Evolutionary conservation across 2,888 invertebrate genomes (phyloP), one percentile per base, ranked within the genome.

Genomic region (Encarsia formosa): DNA sequence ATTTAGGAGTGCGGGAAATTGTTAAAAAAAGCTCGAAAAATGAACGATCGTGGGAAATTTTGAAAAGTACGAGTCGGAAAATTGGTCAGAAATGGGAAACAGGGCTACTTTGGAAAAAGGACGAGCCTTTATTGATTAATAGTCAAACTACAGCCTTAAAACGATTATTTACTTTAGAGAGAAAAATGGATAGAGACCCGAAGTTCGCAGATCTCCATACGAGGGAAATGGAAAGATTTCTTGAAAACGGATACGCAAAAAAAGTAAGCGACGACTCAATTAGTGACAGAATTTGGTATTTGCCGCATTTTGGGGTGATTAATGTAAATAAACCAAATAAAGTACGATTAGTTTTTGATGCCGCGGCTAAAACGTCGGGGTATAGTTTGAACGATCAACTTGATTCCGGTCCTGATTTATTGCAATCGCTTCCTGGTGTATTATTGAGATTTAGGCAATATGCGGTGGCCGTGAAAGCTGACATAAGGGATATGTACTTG

Each of bases 261-360:
- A 18, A 4, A 20, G 16, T 18, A 13, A 6, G 9, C 13, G 19
- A 38, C 8, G 16, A 18, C 2, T 3, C 19, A 11, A n/a, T n/a
- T n/a, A 4, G 22, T 19, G 15, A 11, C 15, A 5, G 22, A 24
- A 13, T 15, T 19, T 49, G 41, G 35, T 49, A 26, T 11, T 22
- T 49, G 2, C 42, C 41, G 2, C 37, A 41, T 35, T 49, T 41
- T 22, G 41, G 49, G 1, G 40, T 13, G 4, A 23, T 4, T n/a
- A 34, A 42, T 11, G 15, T 26, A 6, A 23, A 41, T 16, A 49
- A 49, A 32, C 32, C 22, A 2, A 13, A 13, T 5, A 41, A 34
- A 13, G 42, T 49, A 6, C 15, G 42, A 6, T n/a, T 37, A 2
- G n/a, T 42, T 0, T 49, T 49, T 26, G 42, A 49, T 15, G 42